Percentiles rank a stretch among this genome's conserved stretches.
Conservation (phyloP, 2,888 invertebrate genomes). For the Esperia sulphurella region DNA sequence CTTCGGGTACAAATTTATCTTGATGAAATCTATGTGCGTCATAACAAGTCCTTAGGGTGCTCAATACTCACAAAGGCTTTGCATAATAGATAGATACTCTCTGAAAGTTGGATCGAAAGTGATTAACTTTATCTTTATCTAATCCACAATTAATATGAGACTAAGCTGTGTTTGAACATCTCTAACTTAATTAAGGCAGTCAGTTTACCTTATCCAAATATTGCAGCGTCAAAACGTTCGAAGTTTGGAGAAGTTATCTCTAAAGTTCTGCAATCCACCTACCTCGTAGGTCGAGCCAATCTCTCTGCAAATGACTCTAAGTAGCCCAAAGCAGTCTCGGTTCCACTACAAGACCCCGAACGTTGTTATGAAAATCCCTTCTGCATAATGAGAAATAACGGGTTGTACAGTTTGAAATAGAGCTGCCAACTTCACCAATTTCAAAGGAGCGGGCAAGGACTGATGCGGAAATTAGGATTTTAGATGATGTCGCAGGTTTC, state of each 20-base stretch:
- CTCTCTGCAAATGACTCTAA: constrained; percentile 69
- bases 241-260: constrained; percentile 73
- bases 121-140: constrained; percentile 30
- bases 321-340: constrained; percentile 61
- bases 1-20: too few species aligned
- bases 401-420: constrained; percentile 20
- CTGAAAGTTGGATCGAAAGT: constrained; percentile 8
- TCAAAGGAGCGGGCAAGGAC: constrained; percentile 17
- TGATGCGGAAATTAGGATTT: constrained; percentile 34
- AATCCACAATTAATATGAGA: constrained; percentile 40
- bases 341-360: constrained; percentile 44
- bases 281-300: constrained; percentile 69
- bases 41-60: too few species aligned
- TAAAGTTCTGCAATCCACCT: constrained; percentile 73
- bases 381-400: constrained; percentile 48
- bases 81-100: constrained; percentile 1
- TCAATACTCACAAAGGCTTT: too few species aligned
- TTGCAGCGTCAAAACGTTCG: constrained; percentile 72
- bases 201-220: constrained; percentile 73
- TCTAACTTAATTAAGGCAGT: constrained; percentile 69
- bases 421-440: constrained; percentile 27
- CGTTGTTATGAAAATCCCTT: constrained; percentile 59
- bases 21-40: too few species aligned
- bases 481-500: constrained; percentile 25
- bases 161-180: constrained; percentile 48